A percentile compares a stretch with the other conserved stretches of the same genome.
phyloP scores from a whole-genome alignment of 2,797 vertebrate species.

The Iguana delicatissima region DNA sequence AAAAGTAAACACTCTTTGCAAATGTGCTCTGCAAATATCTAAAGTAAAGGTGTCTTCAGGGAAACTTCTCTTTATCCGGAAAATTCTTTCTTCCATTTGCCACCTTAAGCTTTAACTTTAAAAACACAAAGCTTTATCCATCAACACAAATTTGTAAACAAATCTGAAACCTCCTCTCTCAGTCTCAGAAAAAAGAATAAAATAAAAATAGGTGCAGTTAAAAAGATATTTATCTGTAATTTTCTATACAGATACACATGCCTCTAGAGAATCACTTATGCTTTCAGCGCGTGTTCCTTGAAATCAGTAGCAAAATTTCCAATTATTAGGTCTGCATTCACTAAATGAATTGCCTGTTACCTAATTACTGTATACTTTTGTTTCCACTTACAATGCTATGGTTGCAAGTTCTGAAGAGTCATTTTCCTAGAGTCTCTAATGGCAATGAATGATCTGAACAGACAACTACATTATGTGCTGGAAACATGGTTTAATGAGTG shows the following conservation, averaged over 20 bases:
- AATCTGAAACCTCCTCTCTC: slow-evolving; percentile 12
- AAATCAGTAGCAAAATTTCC: neutral
- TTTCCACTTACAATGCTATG: neutral
- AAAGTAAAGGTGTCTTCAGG: slow-evolving; percentile 16
- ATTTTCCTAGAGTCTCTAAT: neutral
- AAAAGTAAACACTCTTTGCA: neutral
- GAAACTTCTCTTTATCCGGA: slow-evolving; percentile 18
- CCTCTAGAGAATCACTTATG: neutral
- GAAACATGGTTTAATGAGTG: too few species aligned
- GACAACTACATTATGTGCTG: neutral
- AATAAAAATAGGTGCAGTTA: neutral
- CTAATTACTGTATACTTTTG: neutral
- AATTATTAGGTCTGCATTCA: accelerated
- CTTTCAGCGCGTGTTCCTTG: neutral
- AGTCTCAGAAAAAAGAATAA: neutral
- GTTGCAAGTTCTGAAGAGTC: neutral
- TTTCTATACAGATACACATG: neutral
- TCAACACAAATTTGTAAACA: slow-evolving; percentile 23
- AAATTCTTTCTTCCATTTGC: neutral
- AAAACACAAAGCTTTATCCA: slow-evolving; percentile 12
- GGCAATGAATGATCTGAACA: neutral
- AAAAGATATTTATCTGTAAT: neutral
- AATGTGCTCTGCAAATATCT: neutral
- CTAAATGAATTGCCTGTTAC: neutral
- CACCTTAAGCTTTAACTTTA: slow-evolving; percentile 31